Conservation (phyloP, 2,113 vertebrate genomes). For the Zapornia atra region DNA sequence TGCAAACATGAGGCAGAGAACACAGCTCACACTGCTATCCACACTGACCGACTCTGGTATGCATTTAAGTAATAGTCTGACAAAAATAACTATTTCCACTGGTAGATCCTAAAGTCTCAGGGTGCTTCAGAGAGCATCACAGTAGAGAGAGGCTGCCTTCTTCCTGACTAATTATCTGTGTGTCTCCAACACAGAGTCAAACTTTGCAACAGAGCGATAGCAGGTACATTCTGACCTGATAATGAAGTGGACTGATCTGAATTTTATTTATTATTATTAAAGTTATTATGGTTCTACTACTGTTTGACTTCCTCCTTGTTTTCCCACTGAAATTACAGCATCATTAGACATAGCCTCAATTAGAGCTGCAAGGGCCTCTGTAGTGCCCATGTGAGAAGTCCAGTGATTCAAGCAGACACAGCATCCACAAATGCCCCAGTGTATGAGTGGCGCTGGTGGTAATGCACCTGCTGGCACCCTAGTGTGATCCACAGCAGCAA, state of each 20-base stretch:
- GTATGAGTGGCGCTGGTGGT: background rate
- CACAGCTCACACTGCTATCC: background rate
- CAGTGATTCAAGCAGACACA: background rate
- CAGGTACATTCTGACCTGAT: background rate
- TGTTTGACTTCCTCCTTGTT: background rate
- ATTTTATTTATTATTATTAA: background rate
- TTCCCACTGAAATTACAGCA: background rate
- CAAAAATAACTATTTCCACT: background rate
- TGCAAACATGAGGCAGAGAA: background rate
- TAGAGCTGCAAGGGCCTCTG: background rate
- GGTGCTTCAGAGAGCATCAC: background rate
- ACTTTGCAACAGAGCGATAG: background rate
- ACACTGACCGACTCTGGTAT: background rate
- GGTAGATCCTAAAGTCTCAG: background rate
- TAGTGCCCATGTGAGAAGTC: background rate
- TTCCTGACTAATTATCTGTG: background rate
- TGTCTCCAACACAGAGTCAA: background rate
- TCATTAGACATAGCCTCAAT: background rate
- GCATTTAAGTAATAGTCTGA: background rate
- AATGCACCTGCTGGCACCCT: background rate
- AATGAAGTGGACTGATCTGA: background rate
- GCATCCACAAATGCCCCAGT: background rate
- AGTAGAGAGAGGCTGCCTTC: background rate
- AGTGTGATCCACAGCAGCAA: background rate
- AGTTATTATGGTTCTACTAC: background rate